Base-by-base conservation (phyloP, 2,888 invertebrate genomes). In the Ormia ochracea region DNA sequence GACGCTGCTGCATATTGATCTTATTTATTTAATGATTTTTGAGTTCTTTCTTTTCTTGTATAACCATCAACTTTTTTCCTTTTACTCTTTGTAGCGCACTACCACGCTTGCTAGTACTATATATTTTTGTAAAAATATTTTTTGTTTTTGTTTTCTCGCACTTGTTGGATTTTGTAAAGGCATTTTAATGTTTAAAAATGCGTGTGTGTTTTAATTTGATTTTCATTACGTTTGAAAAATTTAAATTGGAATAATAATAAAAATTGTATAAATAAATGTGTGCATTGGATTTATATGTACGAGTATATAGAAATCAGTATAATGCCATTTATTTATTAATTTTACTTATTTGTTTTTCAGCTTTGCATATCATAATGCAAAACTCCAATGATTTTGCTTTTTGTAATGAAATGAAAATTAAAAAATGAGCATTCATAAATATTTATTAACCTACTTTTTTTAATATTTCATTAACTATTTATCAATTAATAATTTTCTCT, bases 201-300 rank as follows among this genome's bases (percentile, higher is more conserved):
- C 80, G 77, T 72, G 31, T 52, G 17, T 63, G 72, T 80, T 82
- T 82, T 80, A 82, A 82, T 80, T 82, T 80, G 77, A 78, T 72
- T 82, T 82, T 68, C 59, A 73, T 69, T 73, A 52, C 43, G 63
- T 74, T 72, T 41, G 41, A 41, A 41, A 17, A 41, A 17, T 17
- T 41, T 17, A 14, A 41, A 41, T 61, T 69, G 45, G 12, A 56
- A 63, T 33, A 38, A 58, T 10, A 38, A 50, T 36, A 52, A 31
- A 6, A 45, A 28, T 28, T 12, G 12, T 33, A 33, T 33, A 12
- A 12, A 33, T 10, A 58, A 14, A 50, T 21, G 17, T 14, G 48
- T 33, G 10, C 17, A 31, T 33, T 33, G 31, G 6, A 23, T 31
- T 50, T 21, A 21, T n/a, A n/a, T n/a, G n/a, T n/a, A n/a, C n/a